Evolutionary conservation across 1,140 invertebrate species (phyloP).

Genomic region (Drosophila insularis): DNA sequence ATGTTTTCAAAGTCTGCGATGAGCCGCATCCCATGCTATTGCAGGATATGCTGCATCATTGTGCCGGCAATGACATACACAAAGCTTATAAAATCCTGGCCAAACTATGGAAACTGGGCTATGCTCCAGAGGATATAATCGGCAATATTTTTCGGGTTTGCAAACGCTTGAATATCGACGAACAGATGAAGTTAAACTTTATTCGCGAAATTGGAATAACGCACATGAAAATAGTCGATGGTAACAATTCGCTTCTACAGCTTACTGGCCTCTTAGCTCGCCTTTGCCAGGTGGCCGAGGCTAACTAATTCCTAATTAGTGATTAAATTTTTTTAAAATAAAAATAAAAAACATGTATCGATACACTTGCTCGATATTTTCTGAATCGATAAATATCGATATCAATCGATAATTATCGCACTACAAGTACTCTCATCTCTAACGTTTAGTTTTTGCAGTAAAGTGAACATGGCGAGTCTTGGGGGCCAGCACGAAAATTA

Average conservation of each 20-base stretch:
- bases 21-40: conserved; percentile 98
- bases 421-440: background rate
- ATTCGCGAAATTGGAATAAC: conserved; percentile 97
- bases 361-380: too few relatives aligned
- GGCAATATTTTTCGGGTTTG: conserved; percentile 96
- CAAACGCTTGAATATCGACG: conserved; percentile 92
- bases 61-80: conserved; percentile 91
- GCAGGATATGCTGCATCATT: conserved; percentile 95
- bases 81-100: conserved; percentile 94
- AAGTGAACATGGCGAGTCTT: conserved; percentile 82
- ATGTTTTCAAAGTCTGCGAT: conserved; percentile 99
- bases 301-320: conserved; percentile 29
- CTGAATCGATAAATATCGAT: background rate
- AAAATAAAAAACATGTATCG: background rate
- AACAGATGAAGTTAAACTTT: conserved; percentile 93
- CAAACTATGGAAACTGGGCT: conserved; percentile 95
- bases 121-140: conserved; percentile 98
- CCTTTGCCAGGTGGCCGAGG: conserved; percentile 85
- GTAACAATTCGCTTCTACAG: conserved; percentile 93
- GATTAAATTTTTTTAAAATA: conserved; percentile 2
- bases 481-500: conserved; percentile 82
- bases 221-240: conserved; percentile 95
- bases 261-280: conserved; percentile 93
- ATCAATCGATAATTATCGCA: background rate
- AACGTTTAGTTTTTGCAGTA: conserved; percentile 43